Base-by-base conservation (phyloP, 2,113 vertebrate species). In the Meleagris gallopavo region DNA sequence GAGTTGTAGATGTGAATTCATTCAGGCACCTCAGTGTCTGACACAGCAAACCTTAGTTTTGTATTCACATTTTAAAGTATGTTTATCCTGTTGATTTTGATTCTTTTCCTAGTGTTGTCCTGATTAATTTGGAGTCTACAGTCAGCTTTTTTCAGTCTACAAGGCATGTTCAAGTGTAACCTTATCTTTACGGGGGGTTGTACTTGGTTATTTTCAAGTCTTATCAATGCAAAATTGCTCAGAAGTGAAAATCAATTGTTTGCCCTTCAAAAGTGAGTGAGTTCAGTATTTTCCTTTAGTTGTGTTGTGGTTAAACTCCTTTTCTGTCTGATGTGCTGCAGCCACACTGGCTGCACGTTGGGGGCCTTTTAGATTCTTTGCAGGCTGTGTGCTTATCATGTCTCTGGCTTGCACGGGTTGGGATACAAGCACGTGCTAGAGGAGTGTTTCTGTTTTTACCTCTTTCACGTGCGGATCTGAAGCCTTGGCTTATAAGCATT, bases 391-490 rank as follows among this genome's bases (percentile, higher is more conserved):
- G 38, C 52, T 40, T 34, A 3, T 48, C 41, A 29, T 67, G 57
- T 22, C 22, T 91, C 57, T 24, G 75, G 22, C 4, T 82, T 57
- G 4, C 2, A 16, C 48, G 71, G 43, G 48, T 4, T 75, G 61
- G n/a, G 29, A 38, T 74, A 22, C 3, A 27, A 36, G 21, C 11
- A 5, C 4, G 2, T 14, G 10, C 32, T 8, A 6, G 22, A 40
- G 22, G 41, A 22, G 21, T 71, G 57, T 29, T 84, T 65, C 6
- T 11, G 16, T 25, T 18, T 75, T 89, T 3, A 2, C 18, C 21
- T 86, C 5, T 9, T 4, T 65, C 1, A 0, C 4, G 0, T 0
- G 0, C 10, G 38, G 19, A 16, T 69, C 13, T 55, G 21, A 18
- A 6, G 11, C 7, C 46, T n/a, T 80, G n/a, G 19, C 34, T 17